Base-by-base conservation (phyloP, 53 echinoderm and acorn worm species). In the Pentamera pediparva region DNA sequence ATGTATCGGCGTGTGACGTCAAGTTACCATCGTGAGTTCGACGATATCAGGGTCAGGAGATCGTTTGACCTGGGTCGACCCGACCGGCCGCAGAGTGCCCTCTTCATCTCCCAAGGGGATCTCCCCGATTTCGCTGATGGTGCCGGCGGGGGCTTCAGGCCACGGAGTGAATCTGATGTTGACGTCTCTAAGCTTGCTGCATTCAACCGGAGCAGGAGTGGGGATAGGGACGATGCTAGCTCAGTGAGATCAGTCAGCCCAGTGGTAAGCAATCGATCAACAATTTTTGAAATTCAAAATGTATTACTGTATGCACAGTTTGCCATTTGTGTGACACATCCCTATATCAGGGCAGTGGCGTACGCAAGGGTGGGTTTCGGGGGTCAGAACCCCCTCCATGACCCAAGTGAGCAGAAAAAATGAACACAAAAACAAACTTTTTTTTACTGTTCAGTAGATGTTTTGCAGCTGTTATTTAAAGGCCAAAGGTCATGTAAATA, bases 1-100 rank as follows among this genome's bases (percentile, higher is more conserved):
- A 72, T 72, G 73, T 72, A 72, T 72, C 73, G 73, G 33, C 51
- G 73, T 33, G 55, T 72, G 36, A 72, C 73, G 32, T 52, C 73
- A 15, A 72, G 53, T 35, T 72, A 72, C 55, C 73, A 72, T 17
- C 22, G 51, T 17, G 73, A 72, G 22, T 72, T 72, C 32, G 73
- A 72, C 53, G 73, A 72, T 54, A 37, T 51, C 11, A 6, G 52
- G 19, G 30, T 72, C n/a, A 17, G 73, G 35, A 32, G 73, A 35
- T 72, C 73, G 0, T 51, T 72, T 35, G 73, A 72, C 55, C 33
- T 72, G 25, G 73, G 73, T 54, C 73, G 73, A 10, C 55, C 73
- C 19, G 73, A 51, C 2, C 29, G 73, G 11, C 73, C 73, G 5
- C 73, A 72, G 26, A 72, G 73, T 47, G 73, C 73, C 38, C 29